Percentiles rank a stretch among this genome's conserved stretches.
These are phyloP conservation scores for Xenopus laevis DNA, from an alignment of 2,113 vertebrate species.

Conservation along the genomic window DNA sequence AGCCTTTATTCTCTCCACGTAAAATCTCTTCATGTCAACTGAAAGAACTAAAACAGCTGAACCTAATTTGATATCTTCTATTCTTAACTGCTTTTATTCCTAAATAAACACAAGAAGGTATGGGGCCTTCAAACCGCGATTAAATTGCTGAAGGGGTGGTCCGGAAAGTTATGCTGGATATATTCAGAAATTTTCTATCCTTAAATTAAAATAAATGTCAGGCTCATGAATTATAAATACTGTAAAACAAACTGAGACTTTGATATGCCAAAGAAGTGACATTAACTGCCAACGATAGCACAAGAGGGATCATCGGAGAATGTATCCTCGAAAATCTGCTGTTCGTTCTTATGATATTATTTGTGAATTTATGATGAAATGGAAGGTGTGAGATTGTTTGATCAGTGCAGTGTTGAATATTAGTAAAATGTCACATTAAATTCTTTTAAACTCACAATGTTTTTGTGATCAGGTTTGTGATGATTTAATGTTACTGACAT, in stretches of 20 bases:
- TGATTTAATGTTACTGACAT: no score
- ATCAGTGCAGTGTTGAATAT: no score
- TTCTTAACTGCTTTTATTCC: not conserved
- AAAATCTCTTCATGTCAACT: not conserved
- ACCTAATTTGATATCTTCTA: not conserved
- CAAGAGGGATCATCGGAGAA: no score
- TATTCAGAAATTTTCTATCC: not conserved
- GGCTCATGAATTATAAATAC: not conserved
- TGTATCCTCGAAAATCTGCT: no score
- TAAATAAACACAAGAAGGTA: not conserved
- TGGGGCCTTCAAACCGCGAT: not conserved
- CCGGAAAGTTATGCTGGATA: not conserved
- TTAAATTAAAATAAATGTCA: not conserved
- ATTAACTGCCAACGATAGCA: not conserved
- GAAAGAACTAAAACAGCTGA: not conserved
- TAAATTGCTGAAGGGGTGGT: not conserved
- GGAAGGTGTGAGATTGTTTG: no score
- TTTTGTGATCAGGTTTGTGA: no score
- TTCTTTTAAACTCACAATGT: no score
- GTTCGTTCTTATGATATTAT: no score
- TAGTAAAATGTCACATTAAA: no score
- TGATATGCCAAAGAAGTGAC: not conserved
- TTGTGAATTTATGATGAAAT: no score
- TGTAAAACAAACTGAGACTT: not conserved
- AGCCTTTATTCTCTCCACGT: not conserved